These are phyloP conservation scores for Nomada fabriciana DNA, from an alignment of 2,888 invertebrate genomes.

Conservation along the genomic window DNA sequence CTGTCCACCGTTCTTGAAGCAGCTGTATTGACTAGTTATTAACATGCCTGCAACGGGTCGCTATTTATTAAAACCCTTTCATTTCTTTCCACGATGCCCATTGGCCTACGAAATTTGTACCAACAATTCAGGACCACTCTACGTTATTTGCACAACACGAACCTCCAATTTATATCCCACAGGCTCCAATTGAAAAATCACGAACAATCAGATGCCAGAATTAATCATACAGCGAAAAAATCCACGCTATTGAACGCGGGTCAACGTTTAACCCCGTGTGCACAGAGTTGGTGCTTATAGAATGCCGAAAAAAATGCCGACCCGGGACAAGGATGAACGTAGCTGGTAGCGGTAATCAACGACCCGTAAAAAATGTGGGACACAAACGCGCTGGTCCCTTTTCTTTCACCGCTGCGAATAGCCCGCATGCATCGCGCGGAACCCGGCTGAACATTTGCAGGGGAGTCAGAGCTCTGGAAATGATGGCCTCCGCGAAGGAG, in stretches of 20 bases:
- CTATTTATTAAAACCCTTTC: no score
- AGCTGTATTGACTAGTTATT: no score
- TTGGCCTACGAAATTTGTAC: no score
- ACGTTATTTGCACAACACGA: no score
- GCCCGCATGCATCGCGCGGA: constrained; percentile 75
- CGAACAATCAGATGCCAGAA: not conserved
- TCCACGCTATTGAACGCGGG: constrained; percentile 43
- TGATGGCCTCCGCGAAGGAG: constrained; percentile 68
- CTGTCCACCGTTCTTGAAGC: no score
- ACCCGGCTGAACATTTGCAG: constrained; percentile 67
- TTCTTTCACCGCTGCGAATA: constrained; percentile 71
- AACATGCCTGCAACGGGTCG: no score
- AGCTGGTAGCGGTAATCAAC: constrained; percentile 49
- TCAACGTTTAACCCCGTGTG: constrained; percentile 16
- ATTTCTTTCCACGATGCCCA: no score
- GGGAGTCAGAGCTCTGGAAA: constrained; percentile 71
- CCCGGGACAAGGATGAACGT: constrained; percentile 25
- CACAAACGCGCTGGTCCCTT: constrained; percentile 56
- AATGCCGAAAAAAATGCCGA: constrained; percentile 5
- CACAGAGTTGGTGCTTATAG: not conserved
- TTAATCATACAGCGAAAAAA: constrained; percentile 27
- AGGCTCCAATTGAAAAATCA: not conserved
- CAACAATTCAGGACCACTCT: no score
- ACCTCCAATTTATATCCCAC: not conserved
- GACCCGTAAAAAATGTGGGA: constrained; percentile 75